Conservation (phyloP, 2,113 vertebrate genomes). For the Phrynosoma blainvillii region DNA sequence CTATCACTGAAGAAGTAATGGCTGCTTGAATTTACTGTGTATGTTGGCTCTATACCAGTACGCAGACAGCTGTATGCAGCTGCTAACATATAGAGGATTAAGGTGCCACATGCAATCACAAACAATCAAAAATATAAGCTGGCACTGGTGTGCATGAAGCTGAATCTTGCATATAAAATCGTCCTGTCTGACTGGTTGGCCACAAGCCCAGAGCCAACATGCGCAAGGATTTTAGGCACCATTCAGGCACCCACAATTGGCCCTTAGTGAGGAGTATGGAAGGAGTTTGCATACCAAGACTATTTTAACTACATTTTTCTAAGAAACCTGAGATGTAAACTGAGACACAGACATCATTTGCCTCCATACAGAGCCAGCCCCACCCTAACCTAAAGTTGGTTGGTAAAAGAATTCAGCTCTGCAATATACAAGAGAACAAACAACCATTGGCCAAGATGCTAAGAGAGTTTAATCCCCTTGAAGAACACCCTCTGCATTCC, state of each 20-base stretch:
- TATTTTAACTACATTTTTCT: constrained; percentile 12
- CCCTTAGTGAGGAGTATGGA: not conserved
- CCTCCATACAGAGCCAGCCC: not conserved
- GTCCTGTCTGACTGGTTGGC: not conserved
- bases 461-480: not conserved
- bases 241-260: not conserved
- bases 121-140: not conserved
- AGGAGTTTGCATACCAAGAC: constrained; percentile 24
- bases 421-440: not conserved
- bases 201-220: not conserved
- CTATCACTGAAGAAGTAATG: too few relatives aligned
- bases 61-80: not conserved
- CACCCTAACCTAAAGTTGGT: not conserved
- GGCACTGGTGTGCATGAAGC: not conserved
- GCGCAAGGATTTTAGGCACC: not conserved
- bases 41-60: not conserved
- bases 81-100: not conserved
- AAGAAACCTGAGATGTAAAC: constrained; percentile 35
- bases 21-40: not conserved
- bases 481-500: not conserved
- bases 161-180: not conserved
- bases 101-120: not conserved
- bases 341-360: rapidly evolving
- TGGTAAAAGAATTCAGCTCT: constrained; percentile 4
- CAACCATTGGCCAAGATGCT: not conserved